These are phyloP conservation scores for Drosophila suboccidentalis DNA, from an alignment of 2,888 invertebrate genomes.

Conservation along the genomic window DNA sequence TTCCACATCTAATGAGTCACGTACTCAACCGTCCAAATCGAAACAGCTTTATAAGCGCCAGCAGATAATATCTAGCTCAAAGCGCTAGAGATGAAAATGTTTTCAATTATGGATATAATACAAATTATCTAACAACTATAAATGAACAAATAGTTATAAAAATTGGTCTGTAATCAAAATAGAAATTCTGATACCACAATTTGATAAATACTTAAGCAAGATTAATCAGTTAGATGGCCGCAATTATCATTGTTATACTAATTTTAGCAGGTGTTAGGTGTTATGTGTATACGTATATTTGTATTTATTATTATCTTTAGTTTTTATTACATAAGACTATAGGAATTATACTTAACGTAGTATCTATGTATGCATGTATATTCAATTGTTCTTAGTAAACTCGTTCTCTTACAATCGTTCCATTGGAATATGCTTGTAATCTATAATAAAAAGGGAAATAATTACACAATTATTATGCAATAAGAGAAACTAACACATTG, in stretches of 20 bases:
- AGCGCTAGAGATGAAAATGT: constrained; percentile 6
- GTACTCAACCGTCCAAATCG: neutral
- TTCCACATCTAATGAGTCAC: constrained; percentile 13
- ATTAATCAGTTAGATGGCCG: neutral
- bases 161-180: neutral
- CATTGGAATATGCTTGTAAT: constrained; percentile 56
- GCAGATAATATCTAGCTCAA: constrained; percentile 54
- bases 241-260: neutral
- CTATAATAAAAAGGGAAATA: constrained; percentile 25
- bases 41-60: constrained; percentile 54
- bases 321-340: constrained; percentile 68
- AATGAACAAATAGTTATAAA: neutral
- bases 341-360: constrained; percentile 66
- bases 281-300: constrained; percentile 34
- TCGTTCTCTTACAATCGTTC: constrained; percentile 60
- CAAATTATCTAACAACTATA: neutral
- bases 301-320: constrained; percentile 48
- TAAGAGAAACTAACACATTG: neutral
- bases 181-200: neutral
- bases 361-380: constrained; percentile 47
- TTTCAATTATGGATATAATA: neutral
- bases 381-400: constrained; percentile 39
- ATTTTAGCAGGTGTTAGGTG: neutral
- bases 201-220: neutral
- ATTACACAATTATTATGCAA: constrained; percentile 2